Evolutionary conservation across 2,888 invertebrate genomes (phyloP), one percentile per base, ranked within the genome.

Genomic region (Dryadula phaetusa): DNA sequence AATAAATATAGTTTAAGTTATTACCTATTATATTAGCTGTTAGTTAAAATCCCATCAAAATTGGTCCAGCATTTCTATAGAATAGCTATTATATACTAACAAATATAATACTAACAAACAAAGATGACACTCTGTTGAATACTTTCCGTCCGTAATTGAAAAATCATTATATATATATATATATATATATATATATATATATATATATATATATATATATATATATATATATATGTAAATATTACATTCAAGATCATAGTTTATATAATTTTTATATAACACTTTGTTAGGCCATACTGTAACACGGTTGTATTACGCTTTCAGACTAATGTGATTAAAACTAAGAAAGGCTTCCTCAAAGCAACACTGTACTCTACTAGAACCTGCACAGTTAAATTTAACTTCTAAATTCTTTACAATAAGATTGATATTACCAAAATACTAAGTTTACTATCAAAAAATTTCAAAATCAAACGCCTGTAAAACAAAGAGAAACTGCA

Each of bases 261-360:
- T 49, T 40, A 65, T 49, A 60, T 40, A 62, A 52, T 49, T 49
- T 64, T 65, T 58, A 69, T 70, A 54, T 60, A 65, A 63, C 61
- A 44, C 40, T 52, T 25, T 46, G 37, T 22, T 56, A 49, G 47
- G 63, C 52, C 47, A 64, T 40, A 72, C 72, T 67, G 70, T 76
- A 77, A 74, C 73, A 67, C 72, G 72, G 74, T 75, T 75, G 70
- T 72, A 75, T 74, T 69, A 73, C 73, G 79, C 75, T 76, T 76
- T 78, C 69, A 67, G 62, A 70, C 78, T 84, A 85, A 84, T 84
- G 78, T 79, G 76, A 83, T 84, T 85, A 83, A 52, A 32, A 75
- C 70, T 68, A 74, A 73, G 68, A 79, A 77, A 76, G 81, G 81
- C 83, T 85, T 82, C 79, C 75, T 72, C 75, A 70, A 72, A 69